Base-by-base conservation (phyloP, 2,113 vertebrate genomes). In the Hippocampus abdominalis region DNA sequence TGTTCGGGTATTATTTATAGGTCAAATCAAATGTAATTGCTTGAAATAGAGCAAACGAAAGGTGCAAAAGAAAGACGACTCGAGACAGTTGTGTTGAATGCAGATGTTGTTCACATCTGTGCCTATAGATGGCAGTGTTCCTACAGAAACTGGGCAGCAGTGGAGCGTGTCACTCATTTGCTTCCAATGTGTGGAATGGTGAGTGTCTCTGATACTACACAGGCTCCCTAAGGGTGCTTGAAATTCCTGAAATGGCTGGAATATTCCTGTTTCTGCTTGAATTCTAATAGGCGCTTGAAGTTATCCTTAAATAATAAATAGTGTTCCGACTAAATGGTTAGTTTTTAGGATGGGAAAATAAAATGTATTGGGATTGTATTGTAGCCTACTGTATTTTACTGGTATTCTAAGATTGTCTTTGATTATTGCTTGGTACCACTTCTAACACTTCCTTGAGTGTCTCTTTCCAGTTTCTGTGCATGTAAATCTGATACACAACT, bases 71-170 rank as follows among this genome's bases (percentile, higher is more conserved):
- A 54, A 49, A 8, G 20, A 36, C 32, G 32, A 36, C 32, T 36
- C 3, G 2, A 23, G 13, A 18, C 32, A 62, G 18, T 21, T 46
- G 40, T 27, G 12, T 8, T 13, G 3, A 18, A 53, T 29, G 25
- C 46, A 65, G 60, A 39, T 0, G 81, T 48, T 67, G 59, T 68
- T 64, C 70, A 23, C n/a, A 10, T 8, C 75, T 87, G 21, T 75
- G 73, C 20, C 92, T 54, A 90, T 92, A 93, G 92, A 90, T 92
- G 92, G 90, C 92, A 92, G 88, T 90, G 44, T 84, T 86, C 86
- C 82, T 79, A 89, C 89, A 74, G 75, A 70, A 62, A 56, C 40
- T 25, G 23, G n/a, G 48, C 21, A 25, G 32, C 12, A 27, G 36
- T 44, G 21, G 7, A 3, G 23, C 5, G 27, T 32, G 56, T 29